A percentile compares a stretch with the other conserved stretches of the same genome.
Evolutionary conservation across 1,140 invertebrate genomes (phyloP).

Genomic region (Probaryconus sp.): DNA sequence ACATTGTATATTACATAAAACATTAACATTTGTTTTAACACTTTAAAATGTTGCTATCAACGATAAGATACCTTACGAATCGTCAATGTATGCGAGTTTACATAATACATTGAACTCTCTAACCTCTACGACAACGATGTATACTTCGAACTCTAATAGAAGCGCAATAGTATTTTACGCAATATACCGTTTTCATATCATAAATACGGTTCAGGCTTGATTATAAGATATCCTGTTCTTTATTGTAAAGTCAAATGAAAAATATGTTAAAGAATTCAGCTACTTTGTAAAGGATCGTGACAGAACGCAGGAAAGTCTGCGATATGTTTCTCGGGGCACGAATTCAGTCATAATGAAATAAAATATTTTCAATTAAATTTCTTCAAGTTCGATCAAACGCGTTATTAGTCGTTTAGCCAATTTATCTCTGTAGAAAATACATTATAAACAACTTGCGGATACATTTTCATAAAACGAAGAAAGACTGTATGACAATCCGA

Average conservation of each 20-base stretch:
- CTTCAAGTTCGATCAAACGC: constrained; percentile 33
- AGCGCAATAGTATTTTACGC: constrained; percentile 29
- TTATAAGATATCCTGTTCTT: background rate
- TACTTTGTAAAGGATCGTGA: too few species aligned
- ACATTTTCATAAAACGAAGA: background rate
- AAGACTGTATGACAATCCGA: constrained; percentile 15
- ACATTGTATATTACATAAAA: background rate
- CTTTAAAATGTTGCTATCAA: constrained; percentile 30
- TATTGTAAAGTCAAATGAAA: too few species aligned
- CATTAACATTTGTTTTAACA: constrained; percentile 24
- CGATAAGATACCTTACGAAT: constrained; percentile 37
- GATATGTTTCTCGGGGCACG: too few species aligned
- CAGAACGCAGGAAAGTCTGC: too few species aligned
- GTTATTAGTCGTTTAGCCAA: constrained; percentile 43
- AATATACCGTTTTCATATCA: constrained; percentile 5
- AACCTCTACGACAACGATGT: constrained; percentile 27
- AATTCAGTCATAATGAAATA: too few species aligned
- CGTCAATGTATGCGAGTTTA: constrained; percentile 32
- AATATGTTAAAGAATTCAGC: too few species aligned
- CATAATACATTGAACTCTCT: constrained; percentile 52
- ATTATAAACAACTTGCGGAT: constrained; percentile 17
- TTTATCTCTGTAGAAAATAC: constrained; percentile 23
- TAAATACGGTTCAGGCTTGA: background rate
- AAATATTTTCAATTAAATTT: too few species aligned
- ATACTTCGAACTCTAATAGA: constrained; percentile 29